phyloP scores from a whole-genome alignment of 2,113 vertebrate genomes.

The Apistogramma diplotaenia region DNA sequence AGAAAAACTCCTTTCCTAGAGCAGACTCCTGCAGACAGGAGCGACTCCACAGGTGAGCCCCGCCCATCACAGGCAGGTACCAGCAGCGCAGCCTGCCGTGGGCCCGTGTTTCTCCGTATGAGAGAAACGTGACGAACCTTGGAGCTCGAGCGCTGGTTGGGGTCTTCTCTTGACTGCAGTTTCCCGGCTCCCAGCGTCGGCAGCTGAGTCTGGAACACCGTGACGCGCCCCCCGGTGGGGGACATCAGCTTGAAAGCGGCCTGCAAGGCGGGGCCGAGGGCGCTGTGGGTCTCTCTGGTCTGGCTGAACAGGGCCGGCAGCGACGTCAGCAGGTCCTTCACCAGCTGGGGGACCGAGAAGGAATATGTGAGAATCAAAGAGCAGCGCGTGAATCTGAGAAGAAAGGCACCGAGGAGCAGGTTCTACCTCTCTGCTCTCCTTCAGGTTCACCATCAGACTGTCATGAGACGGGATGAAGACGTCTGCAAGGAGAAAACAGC shows the following conservation, averaged over 20 bases:
- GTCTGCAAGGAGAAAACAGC: conserved; percentile 75
- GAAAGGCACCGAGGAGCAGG: background rate
- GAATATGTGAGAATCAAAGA: background rate
- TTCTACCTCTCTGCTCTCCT: conserved; percentile 92
- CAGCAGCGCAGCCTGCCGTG: background rate
- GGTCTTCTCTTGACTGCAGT: conserved; percentile 93
- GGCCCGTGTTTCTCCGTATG: background rate
- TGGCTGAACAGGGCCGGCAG: conserved; percentile 91
- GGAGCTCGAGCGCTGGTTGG: conserved; percentile 91
- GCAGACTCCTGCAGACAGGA: too few species aligned
- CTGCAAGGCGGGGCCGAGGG: conserved; percentile 91
- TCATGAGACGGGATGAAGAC: conserved; percentile 94
- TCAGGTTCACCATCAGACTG: conserved; percentile 93
- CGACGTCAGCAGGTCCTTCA: conserved; percentile 86
- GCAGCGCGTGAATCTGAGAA: background rate
- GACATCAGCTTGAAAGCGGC: conserved; percentile 96
- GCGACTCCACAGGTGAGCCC: too few species aligned
- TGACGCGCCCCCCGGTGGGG: conserved; percentile 90
- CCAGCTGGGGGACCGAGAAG: conserved; percentile 76
- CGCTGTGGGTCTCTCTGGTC: conserved; percentile 92
- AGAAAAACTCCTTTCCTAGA: too few species aligned
- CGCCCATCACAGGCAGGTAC: too few species aligned
- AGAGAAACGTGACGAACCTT: conserved; percentile 80
- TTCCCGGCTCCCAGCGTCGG: conserved; percentile 88
- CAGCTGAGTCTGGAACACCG: conserved; percentile 94